Conservation (phyloP, 2,797 vertebrate species). For the Crocidura indochinensis region DNA sequence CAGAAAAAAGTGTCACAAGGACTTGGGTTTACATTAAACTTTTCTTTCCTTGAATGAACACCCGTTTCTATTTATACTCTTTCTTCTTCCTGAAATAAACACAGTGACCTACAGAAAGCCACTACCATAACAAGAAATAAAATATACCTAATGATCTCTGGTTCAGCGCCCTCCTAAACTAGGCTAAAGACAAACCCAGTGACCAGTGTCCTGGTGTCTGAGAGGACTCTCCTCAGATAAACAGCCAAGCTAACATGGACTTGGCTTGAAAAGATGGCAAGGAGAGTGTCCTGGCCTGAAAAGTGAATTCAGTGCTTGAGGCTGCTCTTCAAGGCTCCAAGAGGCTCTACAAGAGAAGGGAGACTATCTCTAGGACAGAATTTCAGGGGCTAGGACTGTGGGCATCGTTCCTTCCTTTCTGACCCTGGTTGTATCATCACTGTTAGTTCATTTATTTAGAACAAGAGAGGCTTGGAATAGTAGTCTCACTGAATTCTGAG, state of each 20-base stretch:
- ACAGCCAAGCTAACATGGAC: not conserved
- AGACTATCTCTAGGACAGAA: not conserved
- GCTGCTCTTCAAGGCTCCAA: not conserved
- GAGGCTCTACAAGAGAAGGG: not conserved
- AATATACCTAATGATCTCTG: constrained; percentile 33
- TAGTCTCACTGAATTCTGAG: not conserved
- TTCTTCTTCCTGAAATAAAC: constrained; percentile 47
- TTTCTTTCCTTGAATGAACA: constrained; percentile 57
- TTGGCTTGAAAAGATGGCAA: not conserved
- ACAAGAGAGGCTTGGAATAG: not conserved
- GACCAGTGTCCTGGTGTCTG: not conserved
- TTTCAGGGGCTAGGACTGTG: not conserved
- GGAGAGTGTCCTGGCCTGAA: not conserved
- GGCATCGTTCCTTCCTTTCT: not conserved
- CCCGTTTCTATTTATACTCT: constrained; percentile 53
- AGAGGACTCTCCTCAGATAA: not conserved
- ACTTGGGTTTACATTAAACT: constrained; percentile 27
- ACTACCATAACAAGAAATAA: constrained; percentile 18
- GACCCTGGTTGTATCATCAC: not conserved
- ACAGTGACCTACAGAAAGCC: constrained; percentile 53
- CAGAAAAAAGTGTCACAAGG: not conserved
- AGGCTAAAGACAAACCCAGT: not conserved
- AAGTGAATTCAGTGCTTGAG: not conserved
- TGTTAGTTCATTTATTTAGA: not conserved
- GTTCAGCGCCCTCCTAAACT: constrained; percentile 1